Percentiles rank a stretch among this genome's conserved stretches.
phyloP scores from a whole-genome alignment of 23 tunicate genomes.

The Ciona savignyi region DNA sequence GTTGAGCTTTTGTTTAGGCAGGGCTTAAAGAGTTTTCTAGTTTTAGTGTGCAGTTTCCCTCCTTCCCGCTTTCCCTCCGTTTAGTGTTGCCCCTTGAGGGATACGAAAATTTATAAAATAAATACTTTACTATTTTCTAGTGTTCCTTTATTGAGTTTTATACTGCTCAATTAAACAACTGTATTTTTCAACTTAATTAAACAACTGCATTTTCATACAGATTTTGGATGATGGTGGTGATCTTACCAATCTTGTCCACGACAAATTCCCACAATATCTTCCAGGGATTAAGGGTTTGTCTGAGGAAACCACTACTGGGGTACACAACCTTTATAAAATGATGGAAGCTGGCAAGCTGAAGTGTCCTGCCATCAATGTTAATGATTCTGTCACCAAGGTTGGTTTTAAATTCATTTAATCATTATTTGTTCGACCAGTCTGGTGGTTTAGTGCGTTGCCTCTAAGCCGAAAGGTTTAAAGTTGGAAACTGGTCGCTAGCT shows the following conservation, averaged over 20 bases:
- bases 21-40: too few species aligned
- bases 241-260: slow-evolving; percentile 87
- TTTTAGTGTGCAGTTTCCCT: too few species aligned
- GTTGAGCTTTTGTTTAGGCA: too few species aligned
- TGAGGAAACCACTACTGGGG: slow-evolving; percentile 99
- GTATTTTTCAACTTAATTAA: neutral
- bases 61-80: too few species aligned
- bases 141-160: neutral
- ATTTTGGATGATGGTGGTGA: slow-evolving; percentile 98
- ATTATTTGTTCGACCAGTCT: too few species aligned
- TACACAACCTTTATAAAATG: slow-evolving; percentile 95
- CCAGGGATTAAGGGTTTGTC: slow-evolving; percentile 86
- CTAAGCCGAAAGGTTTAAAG: neutral
- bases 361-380: slow-evolving; percentile 94
- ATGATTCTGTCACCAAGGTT: slow-evolving; percentile 97
- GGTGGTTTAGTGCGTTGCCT: too few species aligned
- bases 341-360: slow-evolving; percentile 64
- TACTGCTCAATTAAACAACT: neutral
- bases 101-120: too few species aligned
- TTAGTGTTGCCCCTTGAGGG: too few species aligned
- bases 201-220: slow-evolving; percentile 6
- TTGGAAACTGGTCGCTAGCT: neutral
- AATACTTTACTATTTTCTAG: too few species aligned
- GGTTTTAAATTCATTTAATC: neutral
- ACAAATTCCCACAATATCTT: slow-evolving; percentile 72